These are phyloP conservation scores for Sericinus montela DNA, from an alignment of 2,888 invertebrate genomes.

Conservation along the genomic window DNA sequence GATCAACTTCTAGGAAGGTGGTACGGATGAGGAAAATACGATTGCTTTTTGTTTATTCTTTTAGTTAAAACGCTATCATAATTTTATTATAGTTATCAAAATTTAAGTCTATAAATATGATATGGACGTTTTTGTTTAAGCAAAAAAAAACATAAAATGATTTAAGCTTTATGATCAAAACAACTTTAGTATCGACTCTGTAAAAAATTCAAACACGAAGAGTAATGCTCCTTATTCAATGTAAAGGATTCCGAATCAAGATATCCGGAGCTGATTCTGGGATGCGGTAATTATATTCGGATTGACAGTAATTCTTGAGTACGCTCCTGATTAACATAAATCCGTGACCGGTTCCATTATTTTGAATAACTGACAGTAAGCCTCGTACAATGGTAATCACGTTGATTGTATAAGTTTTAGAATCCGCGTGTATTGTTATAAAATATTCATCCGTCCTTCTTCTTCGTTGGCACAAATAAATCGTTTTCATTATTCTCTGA, in stretches of 20 bases:
- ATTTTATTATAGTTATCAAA: too few relatives aligned
- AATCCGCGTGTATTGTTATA: slow-evolving; percentile 11
- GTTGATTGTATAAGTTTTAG: slow-evolving; percentile 7
- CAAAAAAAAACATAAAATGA: slow-evolving; percentile 6
- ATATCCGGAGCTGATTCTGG: slow-evolving; percentile 13
- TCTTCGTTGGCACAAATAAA: slow-evolving; percentile 3
- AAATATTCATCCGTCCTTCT: slow-evolving; percentile 9
- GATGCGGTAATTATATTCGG: slow-evolving; percentile 12
- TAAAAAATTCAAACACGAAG: slow-evolving; percentile 10
- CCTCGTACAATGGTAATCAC: slow-evolving; percentile 14
- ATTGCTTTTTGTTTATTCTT: neutral
- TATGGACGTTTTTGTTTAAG: neutral
- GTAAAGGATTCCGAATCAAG: slow-evolving; percentile 20
- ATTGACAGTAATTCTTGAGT: slow-evolving; percentile 18
- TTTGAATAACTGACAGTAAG: slow-evolving; percentile 15
- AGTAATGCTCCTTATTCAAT: slow-evolving; percentile 18
- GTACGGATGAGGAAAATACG: slow-evolving; percentile 9
- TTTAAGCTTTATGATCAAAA: slow-evolving; percentile 14
- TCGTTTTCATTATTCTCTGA: neutral
- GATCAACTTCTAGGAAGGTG: slow-evolving; percentile 8
- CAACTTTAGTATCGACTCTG: slow-evolving; percentile 13
- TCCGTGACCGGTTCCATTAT: slow-evolving; percentile 12
- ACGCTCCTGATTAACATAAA: slow-evolving; percentile 18
- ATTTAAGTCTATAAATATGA: slow-evolving; percentile 12
- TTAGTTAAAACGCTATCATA: neutral